Conservation (phyloP, 2,113 vertebrate genomes). For the Oxyura jamaicensis region DNA sequence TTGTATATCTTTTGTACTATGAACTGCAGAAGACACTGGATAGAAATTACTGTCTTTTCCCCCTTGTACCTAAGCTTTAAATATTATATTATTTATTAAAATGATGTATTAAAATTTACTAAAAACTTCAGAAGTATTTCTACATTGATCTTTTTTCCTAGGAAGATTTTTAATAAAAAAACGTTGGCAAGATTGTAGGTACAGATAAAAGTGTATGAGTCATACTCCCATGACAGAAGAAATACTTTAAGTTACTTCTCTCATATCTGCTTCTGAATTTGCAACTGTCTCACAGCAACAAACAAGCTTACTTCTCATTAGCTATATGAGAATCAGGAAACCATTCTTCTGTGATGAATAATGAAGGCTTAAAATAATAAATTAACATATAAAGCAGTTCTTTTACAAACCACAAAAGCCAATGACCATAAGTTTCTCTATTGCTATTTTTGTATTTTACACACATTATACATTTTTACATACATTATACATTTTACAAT, state of each 20-base stretch:
- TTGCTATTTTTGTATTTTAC: background rate
- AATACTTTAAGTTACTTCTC: background rate
- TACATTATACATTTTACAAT: background rate
- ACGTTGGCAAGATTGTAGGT: background rate
- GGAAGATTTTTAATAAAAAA: background rate
- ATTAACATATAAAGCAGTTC: background rate
- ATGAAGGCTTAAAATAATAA: background rate
- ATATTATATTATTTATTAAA: background rate
- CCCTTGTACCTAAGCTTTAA: background rate
- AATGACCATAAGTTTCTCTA: background rate
- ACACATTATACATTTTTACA: background rate
- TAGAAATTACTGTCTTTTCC: background rate
- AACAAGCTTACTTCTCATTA: background rate
- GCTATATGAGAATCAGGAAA: background rate
- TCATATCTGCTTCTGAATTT: background rate
- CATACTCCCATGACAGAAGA: background rate
- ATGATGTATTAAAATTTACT: background rate
- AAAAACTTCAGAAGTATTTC: background rate
- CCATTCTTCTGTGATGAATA: background rate
- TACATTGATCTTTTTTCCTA: background rate
- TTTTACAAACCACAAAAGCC: background rate
- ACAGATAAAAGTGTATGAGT: slow-evolving; percentile 8
- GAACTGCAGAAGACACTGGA: background rate
- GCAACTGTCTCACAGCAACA: background rate
- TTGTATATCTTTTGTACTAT: background rate